Evolutionary conservation across 2,888 invertebrate species (phyloP).

Genomic region (Alviniconcha strummeri): DNA sequence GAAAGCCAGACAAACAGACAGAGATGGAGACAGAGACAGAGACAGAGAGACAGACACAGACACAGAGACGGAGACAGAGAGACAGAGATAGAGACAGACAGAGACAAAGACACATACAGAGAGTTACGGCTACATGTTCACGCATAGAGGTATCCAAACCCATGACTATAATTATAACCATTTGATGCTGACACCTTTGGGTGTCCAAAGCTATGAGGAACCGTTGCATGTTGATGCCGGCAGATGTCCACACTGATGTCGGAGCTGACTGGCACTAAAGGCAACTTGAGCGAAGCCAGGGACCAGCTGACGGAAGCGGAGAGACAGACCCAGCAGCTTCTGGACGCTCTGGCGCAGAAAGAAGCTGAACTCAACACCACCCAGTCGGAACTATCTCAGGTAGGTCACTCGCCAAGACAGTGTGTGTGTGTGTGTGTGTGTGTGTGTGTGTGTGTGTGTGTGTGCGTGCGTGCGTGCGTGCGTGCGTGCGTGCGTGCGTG

Average conservation of each 20-base stretch:
- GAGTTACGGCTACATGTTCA: too few relatives aligned
- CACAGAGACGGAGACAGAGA: not conserved
- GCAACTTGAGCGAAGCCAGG: constrained; percentile 39
- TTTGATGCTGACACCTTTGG: too few relatives aligned
- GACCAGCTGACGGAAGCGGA: constrained; percentile 31
- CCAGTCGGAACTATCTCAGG: constrained; percentile 31
- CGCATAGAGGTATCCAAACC: too few relatives aligned
- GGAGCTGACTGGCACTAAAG: constrained; percentile 44
- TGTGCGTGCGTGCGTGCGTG: constrained; percentile 10
- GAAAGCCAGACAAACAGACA: not conserved
- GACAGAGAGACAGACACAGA: not conserved
- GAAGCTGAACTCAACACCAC: constrained; percentile 48
- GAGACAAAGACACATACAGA: too few relatives aligned
- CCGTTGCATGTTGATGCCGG: too few relatives aligned
- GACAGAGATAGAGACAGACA: too few relatives aligned
- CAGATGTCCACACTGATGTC: constrained; percentile 42
- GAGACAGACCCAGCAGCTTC: constrained; percentile 38
- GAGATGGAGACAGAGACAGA: not conserved
- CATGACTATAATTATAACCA: too few relatives aligned
- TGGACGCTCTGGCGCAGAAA: constrained; percentile 41
- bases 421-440: not conserved
- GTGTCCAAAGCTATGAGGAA: too few relatives aligned
- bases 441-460: constrained; percentile 7
- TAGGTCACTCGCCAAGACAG: not conserved
- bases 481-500: constrained; percentile 5